Percentiles rank a stretch among this genome's conserved stretches.
Conservation (phyloP, 1,140 invertebrate genomes). For the Cotesia chilonis region DNA sequence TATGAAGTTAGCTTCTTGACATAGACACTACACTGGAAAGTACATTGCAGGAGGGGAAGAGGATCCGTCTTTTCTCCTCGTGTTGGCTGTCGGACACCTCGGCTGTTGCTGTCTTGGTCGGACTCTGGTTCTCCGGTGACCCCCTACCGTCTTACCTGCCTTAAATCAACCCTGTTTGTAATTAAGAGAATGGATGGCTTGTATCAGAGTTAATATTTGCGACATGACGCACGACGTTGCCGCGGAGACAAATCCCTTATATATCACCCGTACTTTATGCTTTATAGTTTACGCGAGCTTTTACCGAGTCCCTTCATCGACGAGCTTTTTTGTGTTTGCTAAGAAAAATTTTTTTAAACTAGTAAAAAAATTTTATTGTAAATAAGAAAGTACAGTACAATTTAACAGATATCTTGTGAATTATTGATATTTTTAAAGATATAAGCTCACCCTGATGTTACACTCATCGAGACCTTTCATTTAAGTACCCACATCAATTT, state of each 20-base stretch:
- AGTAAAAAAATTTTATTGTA: too few species aligned
- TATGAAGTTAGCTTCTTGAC: background rate
- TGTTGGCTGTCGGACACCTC: constrained; percentile 55
- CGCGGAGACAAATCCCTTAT: constrained; percentile 66
- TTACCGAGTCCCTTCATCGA: constrained; percentile 15
- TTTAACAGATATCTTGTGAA: too few species aligned
- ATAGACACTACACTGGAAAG: too few species aligned
- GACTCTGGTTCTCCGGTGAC: constrained; percentile 39
- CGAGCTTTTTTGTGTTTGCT: background rate
- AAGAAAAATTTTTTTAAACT: too few species aligned
- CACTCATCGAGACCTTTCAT: too few species aligned
- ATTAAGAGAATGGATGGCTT: constrained; percentile 68
- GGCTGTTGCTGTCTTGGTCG: constrained; percentile 36
- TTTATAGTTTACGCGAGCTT: constrained; percentile 9
- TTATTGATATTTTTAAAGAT: too few species aligned
- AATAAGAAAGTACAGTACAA: too few species aligned
- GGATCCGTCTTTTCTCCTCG: too few species aligned
- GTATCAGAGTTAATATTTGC: constrained; percentile 68
- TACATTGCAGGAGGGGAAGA: too few species aligned
- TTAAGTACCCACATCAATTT: too few species aligned
- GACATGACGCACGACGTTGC: constrained; percentile 65
- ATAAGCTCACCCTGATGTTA: too few species aligned
- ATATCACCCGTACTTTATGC: constrained; percentile 56
- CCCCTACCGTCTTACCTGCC: constrained; percentile 58
- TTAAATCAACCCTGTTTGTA: constrained; percentile 68